Base-by-base conservation (phyloP, 2,888 invertebrate species). In the Amphipyra tragopoginis region DNA sequence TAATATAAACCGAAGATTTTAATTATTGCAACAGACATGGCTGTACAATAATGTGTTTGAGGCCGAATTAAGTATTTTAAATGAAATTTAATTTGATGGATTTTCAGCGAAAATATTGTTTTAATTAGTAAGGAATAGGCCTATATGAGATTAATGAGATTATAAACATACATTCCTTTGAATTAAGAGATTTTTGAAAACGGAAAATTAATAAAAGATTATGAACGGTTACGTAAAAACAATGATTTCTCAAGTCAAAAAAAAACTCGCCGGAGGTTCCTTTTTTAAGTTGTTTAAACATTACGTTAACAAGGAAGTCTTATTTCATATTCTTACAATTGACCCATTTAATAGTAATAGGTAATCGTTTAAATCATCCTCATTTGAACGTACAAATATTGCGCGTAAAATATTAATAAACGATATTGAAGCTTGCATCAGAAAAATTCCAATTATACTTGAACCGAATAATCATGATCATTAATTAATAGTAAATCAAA, bases 61-160 rank as follows among this genome's bases (percentile, higher is more conserved):
- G 54, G 43, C 61, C 49, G 54, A 44, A 48, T 44, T 47, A 58
- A 59, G 47, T 72, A 58, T 65, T 75, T 59, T 50, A 43, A 45
- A 72, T 44, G 3, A 45, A 58, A 66, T 58, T 57, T 7, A 11
- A 14, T 57, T 56, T 47, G 29, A 13, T 57, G 7, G n/a, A 6
- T 15, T 29, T 57, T 34, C 26, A 33, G 39, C 3, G 8, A 49
- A 49, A 49, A 53, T n/a, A n/a, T 44, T 6, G 8, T 69, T 69
- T 44, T 53, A 36, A 36, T 53, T 21, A 9, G 39, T 44, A 40
- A 49, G 29, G 2, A 50, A 15, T 11, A 42, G 9, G 11, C 13
- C n/a, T 45, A 7, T 9, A 29, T 8, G 47, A 48, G 15, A 57
- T 58, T 52, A 6, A 10, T 10, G 47, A 26, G 65, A 67, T 43